Evolutionary conservation across 2,888 invertebrate species (phyloP).

Genomic region (Hipparchia semele): DNA sequence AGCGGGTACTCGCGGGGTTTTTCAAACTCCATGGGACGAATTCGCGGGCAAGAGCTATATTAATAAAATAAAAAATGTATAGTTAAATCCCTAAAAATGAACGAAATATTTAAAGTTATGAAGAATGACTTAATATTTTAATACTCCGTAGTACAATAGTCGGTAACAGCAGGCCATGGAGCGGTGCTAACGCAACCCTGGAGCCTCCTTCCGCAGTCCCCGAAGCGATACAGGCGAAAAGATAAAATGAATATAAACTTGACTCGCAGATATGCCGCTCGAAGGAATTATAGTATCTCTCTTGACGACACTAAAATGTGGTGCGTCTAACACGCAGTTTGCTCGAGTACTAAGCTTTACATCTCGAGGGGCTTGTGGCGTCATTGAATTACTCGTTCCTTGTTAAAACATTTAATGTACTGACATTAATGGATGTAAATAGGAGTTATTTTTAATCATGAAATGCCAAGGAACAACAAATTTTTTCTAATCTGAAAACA

Average conservation of each 20-base stretch:
- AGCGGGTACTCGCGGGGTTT: too few species aligned
- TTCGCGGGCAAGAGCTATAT: too few species aligned
- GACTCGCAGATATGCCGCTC: constrained; percentile 78
- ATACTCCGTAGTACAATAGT: constrained; percentile 74
- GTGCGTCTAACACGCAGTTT: constrained; percentile 64
- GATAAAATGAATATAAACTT: constrained; percentile 83
- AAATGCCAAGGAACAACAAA: too few species aligned
- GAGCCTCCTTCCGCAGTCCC: constrained; percentile 78
- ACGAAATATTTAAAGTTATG: too few species aligned
- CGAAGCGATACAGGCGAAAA: constrained; percentile 79
- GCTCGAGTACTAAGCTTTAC: constrained; percentile 45
- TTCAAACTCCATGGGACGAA: too few species aligned
- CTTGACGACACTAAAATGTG: constrained; percentile 65
- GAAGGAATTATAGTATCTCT: constrained; percentile 79
- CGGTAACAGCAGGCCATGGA: constrained; percentile 60
- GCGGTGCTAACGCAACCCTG: constrained; percentile 77
- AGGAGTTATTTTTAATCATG: too few species aligned
- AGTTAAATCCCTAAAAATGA: too few species aligned
- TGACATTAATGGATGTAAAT: neutral
- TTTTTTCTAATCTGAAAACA: too few species aligned
- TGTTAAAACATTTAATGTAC: neutral
- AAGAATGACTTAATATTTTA: constrained; percentile 66
- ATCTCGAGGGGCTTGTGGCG: constrained; percentile 15
- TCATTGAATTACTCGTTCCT: constrained; percentile 19
- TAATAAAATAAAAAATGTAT: too few species aligned